Evolutionary conservation across 2,888 invertebrate species (phyloP).

Genomic region (Romanomermis culicivorax): DNA sequence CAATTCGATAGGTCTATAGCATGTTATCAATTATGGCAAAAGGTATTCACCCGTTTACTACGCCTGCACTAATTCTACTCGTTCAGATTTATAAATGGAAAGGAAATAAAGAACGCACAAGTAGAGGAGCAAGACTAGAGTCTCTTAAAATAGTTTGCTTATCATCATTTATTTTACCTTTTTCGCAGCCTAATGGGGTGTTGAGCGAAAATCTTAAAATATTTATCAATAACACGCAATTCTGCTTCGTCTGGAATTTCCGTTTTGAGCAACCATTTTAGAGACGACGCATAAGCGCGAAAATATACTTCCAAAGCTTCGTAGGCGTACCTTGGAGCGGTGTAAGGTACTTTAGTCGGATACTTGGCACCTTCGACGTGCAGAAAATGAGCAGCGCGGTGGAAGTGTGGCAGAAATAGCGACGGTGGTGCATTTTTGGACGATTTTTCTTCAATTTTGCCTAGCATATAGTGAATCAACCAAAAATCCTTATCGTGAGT

Average conservation of each 20-base stretch:
- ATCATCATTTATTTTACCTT: too few relatives aligned
- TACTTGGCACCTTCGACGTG: constrained; percentile 29
- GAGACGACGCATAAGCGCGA: constrained; percentile 7
- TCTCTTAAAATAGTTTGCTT: too few relatives aligned
- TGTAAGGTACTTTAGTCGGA: constrained; percentile 27
- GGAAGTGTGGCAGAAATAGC: background rate
- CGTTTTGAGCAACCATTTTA: constrained; percentile 6
- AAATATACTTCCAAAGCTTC: constrained; percentile 28
- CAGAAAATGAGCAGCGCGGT: constrained; percentile 24
- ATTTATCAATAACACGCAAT: background rate
- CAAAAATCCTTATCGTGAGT: constrained; percentile 55
- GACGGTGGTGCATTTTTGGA: background rate
- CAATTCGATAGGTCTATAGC: too few relatives aligned
- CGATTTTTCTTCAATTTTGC: constrained; percentile 72
- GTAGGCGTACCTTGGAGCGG: constrained; percentile 22
- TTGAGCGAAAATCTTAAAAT: too few relatives aligned
- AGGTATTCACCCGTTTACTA: too few relatives aligned
- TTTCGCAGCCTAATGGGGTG: too few relatives aligned
- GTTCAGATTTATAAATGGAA: too few relatives aligned
- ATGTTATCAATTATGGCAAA: too few relatives aligned
- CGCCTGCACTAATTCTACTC: too few relatives aligned
- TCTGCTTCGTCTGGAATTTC: background rate
- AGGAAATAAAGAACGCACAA: too few relatives aligned
- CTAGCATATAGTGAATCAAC: constrained; percentile 83
- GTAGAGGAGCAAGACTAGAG: too few relatives aligned